These are phyloP conservation scores for Electrona antarctica DNA, from an alignment of 2,113 vertebrate genomes.

Conservation along the genomic window DNA sequence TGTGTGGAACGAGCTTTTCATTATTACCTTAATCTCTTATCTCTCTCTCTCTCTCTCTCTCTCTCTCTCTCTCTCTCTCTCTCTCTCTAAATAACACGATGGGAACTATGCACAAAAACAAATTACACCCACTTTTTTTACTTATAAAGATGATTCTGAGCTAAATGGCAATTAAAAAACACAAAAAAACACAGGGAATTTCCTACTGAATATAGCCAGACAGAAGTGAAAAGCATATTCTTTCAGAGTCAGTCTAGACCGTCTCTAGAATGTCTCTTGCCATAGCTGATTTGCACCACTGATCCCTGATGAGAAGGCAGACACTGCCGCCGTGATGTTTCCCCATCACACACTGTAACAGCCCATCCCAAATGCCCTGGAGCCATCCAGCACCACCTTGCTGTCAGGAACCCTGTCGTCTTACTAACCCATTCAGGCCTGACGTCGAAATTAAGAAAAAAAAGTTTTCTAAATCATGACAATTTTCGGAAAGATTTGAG, in stretches of 20 bases:
- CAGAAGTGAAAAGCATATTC: conserved; percentile 27
- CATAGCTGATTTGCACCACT: conserved; percentile 61
- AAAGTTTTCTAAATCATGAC: too few species aligned
- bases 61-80: too few species aligned
- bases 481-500: too few species aligned
- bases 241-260: conserved; percentile 22
- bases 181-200: conserved; percentile 8
- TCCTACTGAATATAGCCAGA: conserved; percentile 25
- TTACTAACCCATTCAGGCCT: too few species aligned
- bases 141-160: too few species aligned
- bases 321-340: conserved; percentile 27
- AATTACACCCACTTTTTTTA: too few species aligned
- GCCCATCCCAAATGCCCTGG: conserved; percentile 50
- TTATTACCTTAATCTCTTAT: too few species aligned
- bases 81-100: too few species aligned
- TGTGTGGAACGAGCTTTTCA: too few species aligned
- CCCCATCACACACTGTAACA: conserved; percentile 31
- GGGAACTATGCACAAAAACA: neutral
- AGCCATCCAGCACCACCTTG: conserved; percentile 66
- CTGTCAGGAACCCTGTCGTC: conserved; percentile 67
- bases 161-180: conserved; percentile 7
- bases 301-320: conserved; percentile 59
- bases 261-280: conserved; percentile 46
- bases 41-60: too few species aligned
- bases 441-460: too few species aligned